Evolutionary conservation across 2,888 invertebrate species (phyloP).

Genomic region (Chirona hameri): DNA sequence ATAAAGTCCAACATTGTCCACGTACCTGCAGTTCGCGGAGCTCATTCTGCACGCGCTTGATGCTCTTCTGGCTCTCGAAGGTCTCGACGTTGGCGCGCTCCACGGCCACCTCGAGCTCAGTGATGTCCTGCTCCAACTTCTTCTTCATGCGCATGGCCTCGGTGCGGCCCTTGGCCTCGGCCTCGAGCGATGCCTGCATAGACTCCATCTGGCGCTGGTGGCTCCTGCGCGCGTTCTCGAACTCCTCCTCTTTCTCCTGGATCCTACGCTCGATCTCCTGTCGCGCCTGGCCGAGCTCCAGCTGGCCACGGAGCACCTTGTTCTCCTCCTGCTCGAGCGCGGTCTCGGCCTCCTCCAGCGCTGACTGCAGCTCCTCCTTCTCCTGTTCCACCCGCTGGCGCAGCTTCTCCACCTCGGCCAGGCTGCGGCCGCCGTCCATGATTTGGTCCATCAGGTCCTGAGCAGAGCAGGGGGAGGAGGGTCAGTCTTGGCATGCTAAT

Average conservation of each 20-base stretch:
- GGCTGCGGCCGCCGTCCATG: conserved; percentile 66
- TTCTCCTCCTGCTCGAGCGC: conserved; percentile 99
- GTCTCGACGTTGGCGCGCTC: conserved; percentile 55
- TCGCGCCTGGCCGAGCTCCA: conserved; percentile 96
- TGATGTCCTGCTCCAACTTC: conserved; percentile 99
- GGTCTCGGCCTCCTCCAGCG: conserved; percentile 97
- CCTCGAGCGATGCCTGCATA: conserved; percentile 58
- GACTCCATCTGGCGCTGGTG: conserved; percentile 99
- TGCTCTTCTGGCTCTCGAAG: conserved; percentile 54
- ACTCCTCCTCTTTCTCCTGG: conserved; percentile 99
- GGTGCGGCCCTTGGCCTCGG: conserved; percentile 47
- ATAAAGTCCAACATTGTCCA: no score
- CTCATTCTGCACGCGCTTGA: conserved; percentile 73
- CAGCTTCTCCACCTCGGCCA: conserved; percentile 56
- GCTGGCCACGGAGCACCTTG: conserved; percentile 67
- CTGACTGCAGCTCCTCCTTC: conserved; percentile 98
- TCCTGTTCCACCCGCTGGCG: conserved; percentile 97
- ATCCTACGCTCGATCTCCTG: conserved; percentile 99
- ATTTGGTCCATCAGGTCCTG: conserved; percentile 94
- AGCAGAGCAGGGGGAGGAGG: neutral
- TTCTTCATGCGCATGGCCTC: conserved; percentile 98
- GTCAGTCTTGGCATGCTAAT: neutral
- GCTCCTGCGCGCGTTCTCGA: conserved; percentile 83
- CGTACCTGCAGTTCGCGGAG: conserved; percentile 72
- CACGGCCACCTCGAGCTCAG: conserved; percentile 60